phyloP scores from a whole-genome alignment of 2,888 invertebrate species.

The Acrocera orbiculus region DNA sequence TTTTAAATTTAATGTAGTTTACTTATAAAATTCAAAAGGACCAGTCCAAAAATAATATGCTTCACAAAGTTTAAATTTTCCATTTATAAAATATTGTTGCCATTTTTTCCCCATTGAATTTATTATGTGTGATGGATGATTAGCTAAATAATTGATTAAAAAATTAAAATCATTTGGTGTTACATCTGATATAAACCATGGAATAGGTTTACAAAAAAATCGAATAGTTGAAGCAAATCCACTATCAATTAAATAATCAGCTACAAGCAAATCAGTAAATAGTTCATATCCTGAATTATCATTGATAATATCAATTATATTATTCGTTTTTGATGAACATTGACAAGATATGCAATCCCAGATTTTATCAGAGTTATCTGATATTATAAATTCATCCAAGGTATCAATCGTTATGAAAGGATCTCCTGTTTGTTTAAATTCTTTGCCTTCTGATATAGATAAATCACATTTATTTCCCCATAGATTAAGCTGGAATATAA shows the following conservation, averaged over 20 bases:
- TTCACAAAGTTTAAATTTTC: constrained; percentile 32
- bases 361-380: constrained; percentile 39
- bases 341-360: constrained; percentile 34
- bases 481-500: constrained; percentile 43
- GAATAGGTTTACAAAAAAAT: constrained; percentile 73
- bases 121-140: constrained; percentile 20
- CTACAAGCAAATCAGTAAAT: constrained; percentile 73
- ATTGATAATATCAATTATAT: constrained; percentile 51
- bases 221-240: constrained; percentile 48
- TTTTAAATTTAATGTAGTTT: neutral
- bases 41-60: constrained; percentile 72
- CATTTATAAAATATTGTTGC: constrained; percentile 36
- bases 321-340: too few species aligned
- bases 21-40: constrained; percentile 52
- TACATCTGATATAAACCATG: constrained; percentile 94
- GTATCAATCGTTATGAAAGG: constrained; percentile 37
- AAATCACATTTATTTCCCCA: constrained; percentile 96
- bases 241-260: constrained; percentile 53
- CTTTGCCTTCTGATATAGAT: constrained; percentile 61
- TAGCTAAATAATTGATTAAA: constrained; percentile 37
- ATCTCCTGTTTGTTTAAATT: constrained; percentile 36
- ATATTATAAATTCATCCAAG: constrained; percentile 41
- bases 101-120: constrained; percentile 39
- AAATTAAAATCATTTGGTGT: constrained; percentile 56
- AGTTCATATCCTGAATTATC: constrained; percentile 94